Evolutionary conservation across 2,797 vertebrate genomes (phyloP), one percentile per base, ranked within the genome.

Genomic region (Petrocephalus schoutedeni): DNA sequence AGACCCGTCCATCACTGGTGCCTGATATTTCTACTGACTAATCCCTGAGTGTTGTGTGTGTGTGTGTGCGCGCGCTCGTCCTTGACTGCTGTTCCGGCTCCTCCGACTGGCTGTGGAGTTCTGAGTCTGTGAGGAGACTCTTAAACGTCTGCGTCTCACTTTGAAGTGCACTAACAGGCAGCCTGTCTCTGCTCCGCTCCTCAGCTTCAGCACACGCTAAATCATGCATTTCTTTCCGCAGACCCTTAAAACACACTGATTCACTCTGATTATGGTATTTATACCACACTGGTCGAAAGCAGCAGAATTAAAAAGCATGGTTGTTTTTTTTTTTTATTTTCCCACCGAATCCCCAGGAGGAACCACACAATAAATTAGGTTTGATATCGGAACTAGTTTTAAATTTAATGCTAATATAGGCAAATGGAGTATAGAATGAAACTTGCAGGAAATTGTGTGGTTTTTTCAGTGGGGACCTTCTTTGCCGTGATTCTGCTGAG

Each of bases 1-100:
- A 94, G 88, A 57, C 32, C 3, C 57, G 45, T 2, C 51, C 3
- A 88, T 88, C 87, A 89, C 90, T 91, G 87, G 90, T 91, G 91
- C 90, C 28, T 45, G 58, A 28, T 86, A 83, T 51, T n/a, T 49
- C 51, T 87, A 28, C 41, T 82, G 90, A 91, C 91, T 91, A 87
- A 90, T 89, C 86, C 57, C 51, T 82, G 86, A 51, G 41, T 56
- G 45, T 89, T 5, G 10, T 89, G 6, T 49, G 28, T 36, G 58
- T 59, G 4, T 58, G 61, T 61, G 54, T 64, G 51, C 16, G 61
- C 19, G 4, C 57, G 86, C 58, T 74, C 16, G 21, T 85, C 21
- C 71, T 64, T 71, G 61, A 86, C 91, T 86, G 58, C n/a, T 4
- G 89, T 53, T 61, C 16, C 21, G 2, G 80, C 80, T 83, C 80